These are phyloP conservation scores for Colaptes auratus DNA, from an alignment of 2,113 vertebrate genomes.

Conservation along the genomic window DNA sequence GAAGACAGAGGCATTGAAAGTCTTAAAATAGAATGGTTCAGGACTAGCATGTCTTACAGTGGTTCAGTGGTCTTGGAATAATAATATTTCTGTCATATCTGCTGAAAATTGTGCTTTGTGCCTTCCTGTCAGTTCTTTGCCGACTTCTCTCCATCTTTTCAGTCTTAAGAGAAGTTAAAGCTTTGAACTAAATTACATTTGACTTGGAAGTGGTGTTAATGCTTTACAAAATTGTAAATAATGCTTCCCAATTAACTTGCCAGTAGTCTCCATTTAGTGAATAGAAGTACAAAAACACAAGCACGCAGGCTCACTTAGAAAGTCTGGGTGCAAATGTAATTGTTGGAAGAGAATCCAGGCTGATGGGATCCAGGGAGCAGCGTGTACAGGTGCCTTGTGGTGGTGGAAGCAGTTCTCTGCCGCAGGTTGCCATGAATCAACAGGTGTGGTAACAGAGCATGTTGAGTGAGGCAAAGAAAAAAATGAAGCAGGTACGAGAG, in stretches of 20 bases:
- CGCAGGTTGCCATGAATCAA: neutral
- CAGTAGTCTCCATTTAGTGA: neutral
- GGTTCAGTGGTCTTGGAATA: neutral
- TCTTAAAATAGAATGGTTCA: neutral
- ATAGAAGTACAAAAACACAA: neutral
- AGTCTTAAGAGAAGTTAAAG: neutral
- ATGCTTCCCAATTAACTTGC: neutral
- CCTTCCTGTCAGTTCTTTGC: neutral
- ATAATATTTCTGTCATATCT: neutral
- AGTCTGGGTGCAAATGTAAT: neutral
- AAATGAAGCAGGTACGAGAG: neutral
- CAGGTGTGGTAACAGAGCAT: fast-evolving
- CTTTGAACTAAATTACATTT: neutral
- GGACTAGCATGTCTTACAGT: neutral
- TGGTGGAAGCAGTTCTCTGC: neutral
- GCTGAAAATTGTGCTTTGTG: neutral
- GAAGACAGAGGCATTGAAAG: neutral
- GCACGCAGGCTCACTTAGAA: neutral
- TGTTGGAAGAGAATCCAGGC: neutral
- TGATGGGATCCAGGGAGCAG: neutral
- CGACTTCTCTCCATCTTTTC: neutral
- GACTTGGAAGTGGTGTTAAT: neutral
- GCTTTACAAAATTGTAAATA: neutral
- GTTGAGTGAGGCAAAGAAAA: neutral
- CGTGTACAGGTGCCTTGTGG: fast-evolving